phyloP scores from a whole-genome alignment of 2,113 vertebrate species.

The Pelobates fuscus region DNA sequence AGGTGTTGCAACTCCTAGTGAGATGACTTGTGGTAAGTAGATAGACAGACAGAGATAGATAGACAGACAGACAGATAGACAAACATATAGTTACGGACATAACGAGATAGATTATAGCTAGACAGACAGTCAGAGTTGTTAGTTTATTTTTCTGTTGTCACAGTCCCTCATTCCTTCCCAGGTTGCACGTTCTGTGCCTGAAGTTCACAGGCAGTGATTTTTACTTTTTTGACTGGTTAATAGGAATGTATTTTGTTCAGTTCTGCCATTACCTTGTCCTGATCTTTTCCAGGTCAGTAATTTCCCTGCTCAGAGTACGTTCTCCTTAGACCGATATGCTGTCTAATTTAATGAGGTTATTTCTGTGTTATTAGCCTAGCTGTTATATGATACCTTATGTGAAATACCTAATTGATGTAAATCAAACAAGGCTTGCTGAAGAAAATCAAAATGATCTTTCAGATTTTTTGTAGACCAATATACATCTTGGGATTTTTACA shows the following conservation, averaged over 20 bases:
- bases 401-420: slow-evolving; percentile 94
- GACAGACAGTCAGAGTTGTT: too few species aligned
- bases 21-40: too few species aligned
- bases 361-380: slow-evolving; percentile 99
- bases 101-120: too few species aligned
- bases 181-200: slow-evolving; percentile 59
- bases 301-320: slow-evolving; percentile 98
- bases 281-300: slow-evolving; percentile 98
- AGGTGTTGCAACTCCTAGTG: too few species aligned
- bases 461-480: slow-evolving; percentile 56
- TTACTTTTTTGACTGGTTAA: slow-evolving; percentile 71
- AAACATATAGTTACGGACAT: too few species aligned
- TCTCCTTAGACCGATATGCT: slow-evolving; percentile 94
- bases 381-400: slow-evolving; percentile 93
- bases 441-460: slow-evolving; percentile 80
- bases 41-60: too few species aligned
- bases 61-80: too few species aligned
- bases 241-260: slow-evolving; percentile 71
- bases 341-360: slow-evolving; percentile 99
- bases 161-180: too few species aligned
- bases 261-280: slow-evolving; percentile 88
- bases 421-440: slow-evolving; percentile 88
- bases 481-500: slow-evolving; percentile 60
- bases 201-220: slow-evolving; percentile 64
- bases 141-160: too few species aligned